Base-by-base conservation (phyloP, 1,140 invertebrate species). In the Wasmannia auropunctata region DNA sequence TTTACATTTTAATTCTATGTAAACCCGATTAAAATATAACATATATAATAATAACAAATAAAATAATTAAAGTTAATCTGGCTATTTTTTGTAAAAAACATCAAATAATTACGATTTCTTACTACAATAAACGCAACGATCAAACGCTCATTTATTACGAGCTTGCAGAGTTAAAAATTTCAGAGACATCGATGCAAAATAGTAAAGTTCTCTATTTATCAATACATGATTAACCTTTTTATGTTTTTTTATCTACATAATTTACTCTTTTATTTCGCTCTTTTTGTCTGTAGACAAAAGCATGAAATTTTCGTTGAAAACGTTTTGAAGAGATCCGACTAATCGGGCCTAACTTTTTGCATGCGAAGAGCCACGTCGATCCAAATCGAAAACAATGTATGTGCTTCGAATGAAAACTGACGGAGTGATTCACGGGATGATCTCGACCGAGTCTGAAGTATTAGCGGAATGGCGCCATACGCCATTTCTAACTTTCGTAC, bases 301-400 rank as follows among this genome's bases (percentile, higher is more conserved):
- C n/a, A n/a, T n/a, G n/a, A n/a, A n/a, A n/a, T n/a, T n/a, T n/a
- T n/a, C n/a, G n/a, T n/a, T n/a, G n/a, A n/a, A n/a, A 25, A 31
- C 14, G 16, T 62, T 62, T 34, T 34, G 28, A 60, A 16, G 0
- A 28, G 19, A 54, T 54, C 8, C 19, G 0, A 62, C 6, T 19
- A 28, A 62, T 19, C 14, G n/a, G n/a, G 0, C 34, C 6, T 37
- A 51, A 87, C 51, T 85, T 69, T 46, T 85, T 69, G 28, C 72
- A 79, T 85, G 28, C 60, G 7, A n/a, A 76, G 62, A 67, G 22
- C 11, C 19, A 58, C 0, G 16, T 49, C n/a, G n/a, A n/a, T n/a
- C n/a, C n/a, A 65, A 85, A 37, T 63, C 19, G 40, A 79, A 87
- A 19, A 87, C 37, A 54, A 40, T 22, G 37, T 14, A 3, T 22